These are phyloP conservation scores for Eupithecia pulchellata DNA, from an alignment of 2,888 invertebrate genomes.

Conservation along the genomic window DNA sequence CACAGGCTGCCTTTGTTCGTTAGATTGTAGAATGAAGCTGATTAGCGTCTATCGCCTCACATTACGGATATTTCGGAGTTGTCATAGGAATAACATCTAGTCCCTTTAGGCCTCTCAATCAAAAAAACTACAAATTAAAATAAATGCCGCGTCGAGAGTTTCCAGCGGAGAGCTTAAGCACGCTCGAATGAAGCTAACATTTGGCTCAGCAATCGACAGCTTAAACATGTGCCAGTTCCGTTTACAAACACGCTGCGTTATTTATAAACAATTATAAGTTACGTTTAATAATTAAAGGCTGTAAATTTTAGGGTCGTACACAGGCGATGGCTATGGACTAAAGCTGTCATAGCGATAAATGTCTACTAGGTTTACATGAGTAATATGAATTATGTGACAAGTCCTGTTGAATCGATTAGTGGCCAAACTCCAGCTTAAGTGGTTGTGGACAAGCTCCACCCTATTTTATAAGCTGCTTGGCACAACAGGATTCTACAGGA, in stretches of 20 bases:
- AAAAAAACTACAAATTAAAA: neutral
- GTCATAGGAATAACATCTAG: neutral
- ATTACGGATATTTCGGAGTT: neutral
- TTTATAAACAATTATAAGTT: neutral
- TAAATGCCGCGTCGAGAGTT: neutral
- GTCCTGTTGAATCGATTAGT: no score
- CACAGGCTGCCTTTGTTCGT: no score
- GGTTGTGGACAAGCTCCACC: no score
- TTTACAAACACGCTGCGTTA: neutral
- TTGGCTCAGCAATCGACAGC: neutral
- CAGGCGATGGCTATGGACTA: neutral
- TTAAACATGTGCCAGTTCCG: conserved; percentile 4
- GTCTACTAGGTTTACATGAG: no score
- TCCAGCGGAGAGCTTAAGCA: neutral
- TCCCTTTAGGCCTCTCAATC: neutral
- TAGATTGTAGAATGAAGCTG: no score
- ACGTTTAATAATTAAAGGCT: neutral
- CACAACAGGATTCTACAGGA: no score
- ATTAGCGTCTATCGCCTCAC: neutral
- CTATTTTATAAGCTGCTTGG: neutral
- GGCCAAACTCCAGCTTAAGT: no score
- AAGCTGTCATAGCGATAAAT: neutral
- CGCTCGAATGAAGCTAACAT: conserved; percentile 8
- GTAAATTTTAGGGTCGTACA: no score
- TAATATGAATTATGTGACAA: no score